Evolutionary conservation across 1,140 invertebrate species (phyloP).

Genomic region (Lethrus apterus): DNA sequence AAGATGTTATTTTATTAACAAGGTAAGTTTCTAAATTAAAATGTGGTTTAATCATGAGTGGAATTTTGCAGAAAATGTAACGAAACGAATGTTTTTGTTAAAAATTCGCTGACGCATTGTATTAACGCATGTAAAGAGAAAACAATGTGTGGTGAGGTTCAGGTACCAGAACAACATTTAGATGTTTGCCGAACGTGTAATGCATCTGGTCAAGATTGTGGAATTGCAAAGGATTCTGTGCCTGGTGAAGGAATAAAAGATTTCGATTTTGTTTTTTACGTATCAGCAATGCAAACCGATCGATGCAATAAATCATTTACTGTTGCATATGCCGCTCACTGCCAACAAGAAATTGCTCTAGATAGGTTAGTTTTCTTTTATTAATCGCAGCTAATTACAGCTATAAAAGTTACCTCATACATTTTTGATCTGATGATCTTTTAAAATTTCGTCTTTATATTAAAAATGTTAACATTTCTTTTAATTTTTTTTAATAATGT

Average conservation of each 20-base stretch:
- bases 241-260: slow-evolving; percentile 62
- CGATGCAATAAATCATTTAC: slow-evolving; percentile 85
- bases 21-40: slow-evolving; percentile 65
- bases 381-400: slow-evolving; percentile 1
- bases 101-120: slow-evolving; percentile 78
- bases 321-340: slow-evolving; percentile 96
- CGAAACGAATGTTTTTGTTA: slow-evolving; percentile 74
- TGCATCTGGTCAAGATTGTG: slow-evolving; percentile 72
- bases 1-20: slow-evolving; percentile 76
- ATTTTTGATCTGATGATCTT: too few relatives aligned
- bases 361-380: slow-evolving; percentile 61
- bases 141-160: slow-evolving; percentile 92
- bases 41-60: background rate
- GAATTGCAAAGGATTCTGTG: slow-evolving; percentile 41
- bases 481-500: too few relatives aligned
- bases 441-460: too few relatives aligned
- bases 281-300: slow-evolving; percentile 88
- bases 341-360: slow-evolving; percentile 88
- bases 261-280: slow-evolving; percentile 95
- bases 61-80: slow-evolving; percentile 66
- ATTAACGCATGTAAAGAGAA: slow-evolving; percentile 73
- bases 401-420: too few relatives aligned
- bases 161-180: slow-evolving; percentile 84
- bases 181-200: slow-evolving; percentile 85
- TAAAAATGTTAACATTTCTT: too few relatives aligned